A percentile compares a stretch with the other conserved stretches of the same genome.
phyloP scores from a whole-genome alignment of 2,888 invertebrate genomes.

The Cantharis rufa region DNA sequence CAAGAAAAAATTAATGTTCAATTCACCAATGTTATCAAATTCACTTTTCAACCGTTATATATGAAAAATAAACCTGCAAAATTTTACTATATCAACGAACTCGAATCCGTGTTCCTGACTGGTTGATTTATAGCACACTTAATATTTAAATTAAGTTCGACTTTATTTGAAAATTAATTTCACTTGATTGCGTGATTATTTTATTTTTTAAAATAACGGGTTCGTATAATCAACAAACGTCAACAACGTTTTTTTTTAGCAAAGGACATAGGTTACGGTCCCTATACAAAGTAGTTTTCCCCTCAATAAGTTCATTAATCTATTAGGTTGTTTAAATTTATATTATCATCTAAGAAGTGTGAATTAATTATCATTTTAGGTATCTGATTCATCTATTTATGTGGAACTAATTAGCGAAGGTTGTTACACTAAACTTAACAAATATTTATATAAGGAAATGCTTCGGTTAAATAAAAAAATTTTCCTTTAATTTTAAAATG shows the following conservation, averaged over 20 bases:
- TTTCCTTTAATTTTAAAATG: not conserved
- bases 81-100: not conserved
- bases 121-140: not conserved
- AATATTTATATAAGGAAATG: too few species aligned
- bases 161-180: not conserved
- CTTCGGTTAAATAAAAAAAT: not conserved
- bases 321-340: not conserved
- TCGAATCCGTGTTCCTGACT: not conserved
- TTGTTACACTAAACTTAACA: not conserved
- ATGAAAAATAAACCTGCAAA: not conserved
- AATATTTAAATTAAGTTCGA: not conserved
- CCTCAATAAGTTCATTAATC: not conserved
- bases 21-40: not conserved
- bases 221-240: not conserved
- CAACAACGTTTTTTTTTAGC: not conserved
- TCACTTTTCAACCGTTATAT: not conserved
- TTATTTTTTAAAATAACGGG: not conserved
- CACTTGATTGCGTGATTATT: not conserved
- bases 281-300: not conserved
- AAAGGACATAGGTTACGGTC: not conserved
- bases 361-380: not conserved
- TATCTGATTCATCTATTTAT: not conserved
- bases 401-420: not conserved
- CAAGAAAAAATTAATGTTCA: not conserved
- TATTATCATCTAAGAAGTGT: not conserved